These are phyloP conservation scores for Cyaniris semiargus DNA, from an alignment of 2,888 invertebrate species.

Conservation along the genomic window DNA sequence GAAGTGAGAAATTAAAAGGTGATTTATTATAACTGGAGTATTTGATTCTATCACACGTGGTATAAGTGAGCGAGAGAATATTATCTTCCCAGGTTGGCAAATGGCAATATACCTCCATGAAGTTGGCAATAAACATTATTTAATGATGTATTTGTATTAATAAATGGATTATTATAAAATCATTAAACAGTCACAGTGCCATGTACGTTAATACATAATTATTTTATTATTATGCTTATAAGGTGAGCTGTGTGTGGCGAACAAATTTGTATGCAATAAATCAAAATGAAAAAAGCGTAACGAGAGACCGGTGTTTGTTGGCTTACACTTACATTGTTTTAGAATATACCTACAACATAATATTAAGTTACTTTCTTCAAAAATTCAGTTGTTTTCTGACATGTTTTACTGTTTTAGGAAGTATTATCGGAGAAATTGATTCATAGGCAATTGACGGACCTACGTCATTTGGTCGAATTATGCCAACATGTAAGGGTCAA, in stretches of 20 bases:
- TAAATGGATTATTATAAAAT: neutral
- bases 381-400: too few relatives aligned
- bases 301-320: constrained; percentile 1
- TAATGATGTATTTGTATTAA: constrained; percentile 8
- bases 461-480: too few relatives aligned
- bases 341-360: neutral
- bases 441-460: too few relatives aligned
- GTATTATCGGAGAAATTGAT: too few relatives aligned
- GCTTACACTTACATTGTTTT: constrained; percentile 31
- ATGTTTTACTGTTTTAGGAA: too few relatives aligned
- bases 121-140: neutral
- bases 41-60: too few relatives aligned
- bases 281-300: constrained; percentile 10
- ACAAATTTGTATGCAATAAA: constrained; percentile 25
- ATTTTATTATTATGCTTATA: neutral
- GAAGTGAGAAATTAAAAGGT: too few relatives aligned
- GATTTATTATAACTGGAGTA: too few relatives aligned
- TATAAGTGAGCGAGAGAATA: too few relatives aligned
- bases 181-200: neutral
- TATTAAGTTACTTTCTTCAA: too few relatives aligned
- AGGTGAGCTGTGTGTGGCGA: constrained; percentile 19
- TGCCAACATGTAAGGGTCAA: too few relatives aligned
- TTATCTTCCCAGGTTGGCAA: too few relatives aligned
- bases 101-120: neutral
- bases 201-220: neutral